phyloP scores from a whole-genome alignment of 23 tunicate genomes.

The Styela clava region DNA sequence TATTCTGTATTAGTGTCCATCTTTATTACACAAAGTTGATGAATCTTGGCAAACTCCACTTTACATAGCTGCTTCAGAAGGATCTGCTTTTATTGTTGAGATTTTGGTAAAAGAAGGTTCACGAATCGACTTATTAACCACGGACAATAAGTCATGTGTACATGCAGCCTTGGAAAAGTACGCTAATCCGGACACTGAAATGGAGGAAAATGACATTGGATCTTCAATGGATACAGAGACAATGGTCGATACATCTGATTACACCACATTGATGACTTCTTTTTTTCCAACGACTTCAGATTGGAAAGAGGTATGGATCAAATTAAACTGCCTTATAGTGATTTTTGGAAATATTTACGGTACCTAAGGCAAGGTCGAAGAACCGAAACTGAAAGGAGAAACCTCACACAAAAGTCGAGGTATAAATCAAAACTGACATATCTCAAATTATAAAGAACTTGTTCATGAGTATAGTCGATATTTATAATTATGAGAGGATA shows the following conservation, averaged over 20 bases:
- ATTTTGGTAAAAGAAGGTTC: background rate
- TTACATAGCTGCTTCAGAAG: constrained; percentile 22
- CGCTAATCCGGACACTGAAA: background rate
- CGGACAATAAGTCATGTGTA: constrained; percentile 4
- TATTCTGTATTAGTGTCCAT: background rate
- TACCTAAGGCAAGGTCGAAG: no score
- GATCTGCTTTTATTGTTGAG: background rate
- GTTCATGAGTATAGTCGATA: no score
- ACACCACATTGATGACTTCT: background rate
- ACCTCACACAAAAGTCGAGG: no score
- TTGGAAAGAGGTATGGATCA: constrained; percentile 11
- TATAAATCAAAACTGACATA: no score
- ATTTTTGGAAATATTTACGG: no score
- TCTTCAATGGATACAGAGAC: background rate
- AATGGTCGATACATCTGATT: background rate
- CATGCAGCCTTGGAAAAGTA: constrained; percentile 19
- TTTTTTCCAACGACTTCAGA: background rate
- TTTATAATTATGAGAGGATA: no score
- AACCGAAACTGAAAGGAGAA: no score
- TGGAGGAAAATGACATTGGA: background rate
- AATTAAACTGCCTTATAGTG: no score
- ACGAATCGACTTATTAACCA: background rate
- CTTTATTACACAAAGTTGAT: background rate
- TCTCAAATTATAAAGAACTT: no score
- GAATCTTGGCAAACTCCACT: background rate